Base-by-base conservation (phyloP, 2,888 invertebrate species). In the Amblyteles armatorius region DNA sequence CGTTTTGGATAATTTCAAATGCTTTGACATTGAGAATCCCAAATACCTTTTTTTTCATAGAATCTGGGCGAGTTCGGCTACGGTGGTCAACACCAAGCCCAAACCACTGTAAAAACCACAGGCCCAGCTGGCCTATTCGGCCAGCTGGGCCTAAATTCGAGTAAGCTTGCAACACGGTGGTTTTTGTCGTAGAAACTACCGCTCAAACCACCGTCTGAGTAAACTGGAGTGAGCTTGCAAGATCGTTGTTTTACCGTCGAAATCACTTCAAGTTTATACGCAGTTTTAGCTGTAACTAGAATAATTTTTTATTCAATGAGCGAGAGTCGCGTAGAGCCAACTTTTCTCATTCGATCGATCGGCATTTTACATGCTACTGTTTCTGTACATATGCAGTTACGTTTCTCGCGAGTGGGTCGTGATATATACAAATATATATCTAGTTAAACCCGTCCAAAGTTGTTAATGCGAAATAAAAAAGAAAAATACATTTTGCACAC, bases 241-340 rank as follows among this genome's bases (percentile, higher is more conserved):
- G 26, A 26, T 1, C 1, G 26, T 26, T 26, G 26, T 26, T 26
- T 26, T 26, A 26, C 26, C 26, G 26, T 26, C 26, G 26, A 26
- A 26, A 26, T 26, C 26, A 94, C 84, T 94, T 84, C 72, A 80
- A 71, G n/a, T 55, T 83, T 83, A 55, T 71, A 57, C 52, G 79
- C 73, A 84, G 83, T 69, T 68, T 52, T 40, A 55, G 26, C 22
- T 48, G 13, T 26, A 13, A 13, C 40, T 52, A 63, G 63, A 79
- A 52, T 22, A 76, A 33, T 84, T 82, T 84, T 84, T 16, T 77
- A 84, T 84, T 63, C 67, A 33, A 63, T 36, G 63, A 52, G 57
- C 36, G 65, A 33, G 40, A 68, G 55, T 76, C 36, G 57, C 80
- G 48, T 76, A 22, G 55, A 55, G 74, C 22, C 63, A 52, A 72